Evolutionary conservation across 1,140 invertebrate genomes (phyloP).

Genomic region (Lamellibrachia luymesi): DNA sequence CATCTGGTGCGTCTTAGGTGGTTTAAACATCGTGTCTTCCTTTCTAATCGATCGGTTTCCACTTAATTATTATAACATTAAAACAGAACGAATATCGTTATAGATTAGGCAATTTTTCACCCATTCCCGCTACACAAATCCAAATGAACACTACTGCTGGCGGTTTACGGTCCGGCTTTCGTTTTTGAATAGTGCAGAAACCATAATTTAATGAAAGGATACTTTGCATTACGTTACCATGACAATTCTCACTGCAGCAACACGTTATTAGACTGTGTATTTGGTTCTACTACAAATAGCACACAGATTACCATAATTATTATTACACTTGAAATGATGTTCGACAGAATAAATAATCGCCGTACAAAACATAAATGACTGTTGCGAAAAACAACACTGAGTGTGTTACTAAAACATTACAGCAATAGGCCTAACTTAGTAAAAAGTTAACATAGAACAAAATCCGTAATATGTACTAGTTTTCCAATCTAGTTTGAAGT

Average conservation of each 20-base stretch:
- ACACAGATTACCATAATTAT: background rate
- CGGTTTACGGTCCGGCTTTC: background rate
- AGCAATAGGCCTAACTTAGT: too few species aligned
- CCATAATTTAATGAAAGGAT: background rate
- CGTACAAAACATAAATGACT: too few species aligned
- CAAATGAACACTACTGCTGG: background rate
- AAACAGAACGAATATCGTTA: background rate
- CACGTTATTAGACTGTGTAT: background rate
- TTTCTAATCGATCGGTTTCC: background rate
- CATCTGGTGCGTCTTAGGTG: conserved; percentile 32
- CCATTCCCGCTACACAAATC: background rate
- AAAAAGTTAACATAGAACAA: too few species aligned
- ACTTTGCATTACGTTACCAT: background rate
- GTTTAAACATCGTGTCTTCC: background rate
- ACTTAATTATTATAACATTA: background rate
- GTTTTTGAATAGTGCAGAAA: background rate
- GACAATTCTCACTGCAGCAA: background rate
- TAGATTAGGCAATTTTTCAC: background rate
- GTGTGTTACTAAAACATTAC: too few species aligned
- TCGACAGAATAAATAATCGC: too few species aligned
- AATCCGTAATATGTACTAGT: too few species aligned
- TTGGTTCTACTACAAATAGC: background rate
- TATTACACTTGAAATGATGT: background rate
- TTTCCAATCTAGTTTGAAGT: too few species aligned
- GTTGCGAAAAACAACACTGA: too few species aligned